phyloP scores from a whole-genome alignment of 2,888 invertebrate genomes.

The Diachrysia chrysitis region DNA sequence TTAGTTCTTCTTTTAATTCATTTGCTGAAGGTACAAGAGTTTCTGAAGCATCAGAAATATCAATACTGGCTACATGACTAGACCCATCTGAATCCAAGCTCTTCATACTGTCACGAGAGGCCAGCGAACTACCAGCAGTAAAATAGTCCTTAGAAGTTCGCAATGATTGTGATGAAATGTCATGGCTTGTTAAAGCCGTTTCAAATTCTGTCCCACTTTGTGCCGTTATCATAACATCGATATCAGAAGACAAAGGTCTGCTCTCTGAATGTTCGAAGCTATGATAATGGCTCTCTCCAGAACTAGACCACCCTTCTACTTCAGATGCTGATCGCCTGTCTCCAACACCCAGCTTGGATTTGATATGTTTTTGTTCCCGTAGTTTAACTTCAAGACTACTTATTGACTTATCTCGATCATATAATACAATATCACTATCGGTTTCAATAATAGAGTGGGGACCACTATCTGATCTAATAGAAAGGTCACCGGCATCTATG shows the following conservation, averaged over 20 bases:
- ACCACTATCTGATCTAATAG: constrained; percentile 85
- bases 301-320: constrained; percentile 95
- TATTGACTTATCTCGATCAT: constrained; percentile 84
- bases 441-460: constrained; percentile 87
- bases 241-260: constrained; percentile 95
- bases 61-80: constrained; percentile 96
- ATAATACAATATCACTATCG: constrained; percentile 82
- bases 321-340: constrained; percentile 94
- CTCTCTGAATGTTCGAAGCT: constrained; percentile 95
- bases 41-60: constrained; percentile 97
- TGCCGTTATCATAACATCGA: constrained; percentile 94
- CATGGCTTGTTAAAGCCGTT: constrained; percentile 94
- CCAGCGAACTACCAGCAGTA: constrained; percentile 95
- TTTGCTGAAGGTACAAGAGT: constrained; percentile 97
- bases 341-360: constrained; percentile 83
- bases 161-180: constrained; percentile 92
- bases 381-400: constrained; percentile 85
- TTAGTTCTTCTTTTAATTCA: constrained; percentile 93
- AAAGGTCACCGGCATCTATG: constrained; percentile 79
- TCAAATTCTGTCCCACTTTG: constrained; percentile 96
- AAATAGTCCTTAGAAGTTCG: constrained; percentile 95
- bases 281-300: constrained; percentile 96
- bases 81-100: constrained; percentile 97
- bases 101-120: constrained; percentile 96
- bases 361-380: constrained; percentile 83